Evolutionary conservation across 2,888 invertebrate species (phyloP), one percentile per base, ranked within the genome.

Genomic region (Synergus japonicus): DNA sequence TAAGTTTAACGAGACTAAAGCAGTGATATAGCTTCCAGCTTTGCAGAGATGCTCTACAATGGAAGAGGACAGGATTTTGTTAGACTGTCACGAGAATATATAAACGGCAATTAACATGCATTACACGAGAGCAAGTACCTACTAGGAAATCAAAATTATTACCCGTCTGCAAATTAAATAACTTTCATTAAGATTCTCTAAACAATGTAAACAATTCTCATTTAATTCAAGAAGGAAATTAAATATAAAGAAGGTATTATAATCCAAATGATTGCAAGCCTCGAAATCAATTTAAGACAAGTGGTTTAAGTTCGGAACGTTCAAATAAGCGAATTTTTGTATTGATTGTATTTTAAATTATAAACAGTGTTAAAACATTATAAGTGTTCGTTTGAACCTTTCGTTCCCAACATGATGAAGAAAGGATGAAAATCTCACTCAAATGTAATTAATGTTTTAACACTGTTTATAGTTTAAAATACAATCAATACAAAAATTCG

Each of bases 1-100:
- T 73, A 73, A 73, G 73, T 73, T 73, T 73, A 73, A 73, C 73
- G 73, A 73, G 69, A 73, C 49, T 73, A 49, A 73, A 73, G 22
- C 69, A 73, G 54, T 73, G 73, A 73, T 73, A 73, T 54, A 73
- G 73, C 73, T 58, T 73, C 15, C 54, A 73, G 73, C 54, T 73
- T 54, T 73, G 49, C 41, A 37, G 49, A 54, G 37, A 41, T 10
- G 54, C 37, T 54, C 73, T 37, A 41, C 73, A 73, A 54, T 73
- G 37, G 18, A 73, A 73, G 73, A 73, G n/a, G 41, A 54, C 54
- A 73, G 73, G 73, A 58, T 73, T 73, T 73, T 73, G 49, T 73
- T 54, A 73, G 73, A 54, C 54, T 73, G 54, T 73, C 73, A 73
- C 49, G 41, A 73, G 73, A 73, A 73, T 73, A 73, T 73, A 58